phyloP scores from a whole-genome alignment of 2,888 invertebrate species.

The Nomada flava region DNA sequence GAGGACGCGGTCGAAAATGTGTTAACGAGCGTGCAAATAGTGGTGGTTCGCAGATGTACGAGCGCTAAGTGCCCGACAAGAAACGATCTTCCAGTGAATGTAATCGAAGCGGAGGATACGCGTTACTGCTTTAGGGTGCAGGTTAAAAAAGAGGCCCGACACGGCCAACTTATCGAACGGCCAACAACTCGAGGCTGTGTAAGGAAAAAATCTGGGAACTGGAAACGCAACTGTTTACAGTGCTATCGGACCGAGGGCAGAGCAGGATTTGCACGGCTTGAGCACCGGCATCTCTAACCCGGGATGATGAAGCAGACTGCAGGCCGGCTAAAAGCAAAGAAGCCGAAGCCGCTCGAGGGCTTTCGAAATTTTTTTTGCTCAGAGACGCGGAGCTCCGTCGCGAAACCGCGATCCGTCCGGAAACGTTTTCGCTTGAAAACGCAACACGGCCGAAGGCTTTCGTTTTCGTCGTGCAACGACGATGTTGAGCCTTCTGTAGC shows the following conservation, averaged over 20 bases:
- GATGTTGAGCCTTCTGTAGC: slow-evolving; percentile 18
- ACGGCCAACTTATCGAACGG: slow-evolving; percentile 23
- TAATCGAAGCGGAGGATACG: slow-evolving; percentile 60
- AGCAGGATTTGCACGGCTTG: slow-evolving; percentile 45
- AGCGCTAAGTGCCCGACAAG: slow-evolving; percentile 65
- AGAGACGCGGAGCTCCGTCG: slow-evolving; percentile 9
- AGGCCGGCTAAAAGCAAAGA: slow-evolving; percentile 24
- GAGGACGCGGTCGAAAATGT: slow-evolving; percentile 70
- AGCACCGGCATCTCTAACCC: slow-evolving; percentile 39
- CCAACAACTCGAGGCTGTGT: slow-evolving; percentile 1
- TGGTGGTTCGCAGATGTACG: slow-evolving; percentile 56
- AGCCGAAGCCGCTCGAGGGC: slow-evolving; percentile 34
- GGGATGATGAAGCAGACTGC: slow-evolving; percentile 40
- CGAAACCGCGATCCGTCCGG: slow-evolving; percentile 24
- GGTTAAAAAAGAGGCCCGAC: slow-evolving; percentile 24
- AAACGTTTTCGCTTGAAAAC: slow-evolving; percentile 46
- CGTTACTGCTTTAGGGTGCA: neutral
- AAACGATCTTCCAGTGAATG: slow-evolving; percentile 50
- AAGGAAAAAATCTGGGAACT: slow-evolving; percentile 43
- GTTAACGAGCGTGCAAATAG: slow-evolving; percentile 76
- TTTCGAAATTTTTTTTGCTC: slow-evolving; percentile 45
- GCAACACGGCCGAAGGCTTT: slow-evolving; percentile 44
- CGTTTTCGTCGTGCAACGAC: slow-evolving; percentile 23
- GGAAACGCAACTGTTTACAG: slow-evolving; percentile 52
- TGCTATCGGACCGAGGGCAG: slow-evolving; percentile 22